Evolutionary conservation across 2,113 vertebrate genomes (phyloP), one percentile per base, ranked within the genome.

Genomic region (Engystomops pustulosus): DNA sequence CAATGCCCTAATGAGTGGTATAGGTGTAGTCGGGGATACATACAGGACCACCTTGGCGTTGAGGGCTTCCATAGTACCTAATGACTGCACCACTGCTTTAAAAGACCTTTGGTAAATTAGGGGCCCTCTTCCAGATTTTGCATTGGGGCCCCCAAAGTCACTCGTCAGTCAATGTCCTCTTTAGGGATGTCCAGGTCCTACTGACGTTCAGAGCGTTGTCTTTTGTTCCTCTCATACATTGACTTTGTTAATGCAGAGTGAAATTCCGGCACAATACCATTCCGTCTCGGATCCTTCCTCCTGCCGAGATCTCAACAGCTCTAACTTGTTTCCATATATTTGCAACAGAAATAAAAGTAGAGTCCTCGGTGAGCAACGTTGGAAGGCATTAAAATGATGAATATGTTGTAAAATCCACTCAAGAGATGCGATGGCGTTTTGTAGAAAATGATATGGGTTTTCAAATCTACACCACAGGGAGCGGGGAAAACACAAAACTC

Each of bases 341-440:
- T 51, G 70, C 36, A 75, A 78, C 49, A 78, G 45, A 78, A 41
- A 78, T 72, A 41, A 84, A 84, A 84, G 74, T 78, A 44, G 82
- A 78, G 44, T 34, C 60, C 82, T 84, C 17, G 60, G 72, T 41
- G 82, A 77, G 82, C 82, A 34, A 20, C 55, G 60, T 69, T 76
- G 82, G 62, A 78, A 51, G 51, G 34, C 60, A 84, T 84, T 84
- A 84, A 77, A 76, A 49, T 84, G 74, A 84, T 84, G 82, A 84
- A 69, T 69, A 68, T 69, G 45, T 84, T 84, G 44, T 72, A 68
- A 34, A 77, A 69, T 78, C 62, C 62, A 69, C 82, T 84, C 74
- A 68, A 83, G 58, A 77, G 62, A 51, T 41, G 60, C 41, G 34
- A 78, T 69, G 30, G 74, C 69, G 62, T 68, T 84, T 84, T 84